These are phyloP conservation scores for Polypedilum vanderplanki DNA, from an alignment of 1,140 invertebrate genomes.

Conservation along the genomic window DNA sequence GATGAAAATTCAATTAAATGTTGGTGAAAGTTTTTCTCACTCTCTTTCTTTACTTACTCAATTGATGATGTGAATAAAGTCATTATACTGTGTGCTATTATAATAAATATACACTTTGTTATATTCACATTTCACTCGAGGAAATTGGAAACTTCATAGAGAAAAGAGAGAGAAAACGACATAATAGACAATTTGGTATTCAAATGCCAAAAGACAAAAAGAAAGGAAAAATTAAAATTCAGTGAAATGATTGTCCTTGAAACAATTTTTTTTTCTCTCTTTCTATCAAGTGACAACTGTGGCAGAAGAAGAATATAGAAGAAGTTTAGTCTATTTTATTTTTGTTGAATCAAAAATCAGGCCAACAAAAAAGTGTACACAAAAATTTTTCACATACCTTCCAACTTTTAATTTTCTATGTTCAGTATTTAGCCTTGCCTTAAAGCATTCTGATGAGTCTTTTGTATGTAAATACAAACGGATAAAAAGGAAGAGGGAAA, in stretches of 20 bases:
- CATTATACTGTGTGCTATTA: background rate
- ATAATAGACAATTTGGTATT: background rate
- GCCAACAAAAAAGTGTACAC: background rate
- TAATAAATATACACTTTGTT: background rate
- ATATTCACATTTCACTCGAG: background rate
- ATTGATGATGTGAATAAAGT: background rate
- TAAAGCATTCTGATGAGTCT: no score
- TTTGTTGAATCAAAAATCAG: background rate
- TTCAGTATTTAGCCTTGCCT: no score
- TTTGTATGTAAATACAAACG: no score
- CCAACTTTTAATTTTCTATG: no score
- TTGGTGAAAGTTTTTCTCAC: background rate
- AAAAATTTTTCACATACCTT: no score
- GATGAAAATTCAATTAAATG: conserved; percentile 10
- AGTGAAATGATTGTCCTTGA: conserved; percentile 1
- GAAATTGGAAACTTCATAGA: no score
- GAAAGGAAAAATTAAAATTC: background rate
- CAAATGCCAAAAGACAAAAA: background rate
- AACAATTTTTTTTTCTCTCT: background rate
- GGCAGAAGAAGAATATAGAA: background rate
- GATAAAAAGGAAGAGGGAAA: no score
- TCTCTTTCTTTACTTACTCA: background rate
- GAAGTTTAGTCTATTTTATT: background rate
- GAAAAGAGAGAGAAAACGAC: background rate
- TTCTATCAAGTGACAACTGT: background rate